Percentiles rank a stretch among this genome's conserved stretches.
Evolutionary conservation across 2,888 invertebrate species (phyloP).

Genomic region (Hydraecia micacea): DNA sequence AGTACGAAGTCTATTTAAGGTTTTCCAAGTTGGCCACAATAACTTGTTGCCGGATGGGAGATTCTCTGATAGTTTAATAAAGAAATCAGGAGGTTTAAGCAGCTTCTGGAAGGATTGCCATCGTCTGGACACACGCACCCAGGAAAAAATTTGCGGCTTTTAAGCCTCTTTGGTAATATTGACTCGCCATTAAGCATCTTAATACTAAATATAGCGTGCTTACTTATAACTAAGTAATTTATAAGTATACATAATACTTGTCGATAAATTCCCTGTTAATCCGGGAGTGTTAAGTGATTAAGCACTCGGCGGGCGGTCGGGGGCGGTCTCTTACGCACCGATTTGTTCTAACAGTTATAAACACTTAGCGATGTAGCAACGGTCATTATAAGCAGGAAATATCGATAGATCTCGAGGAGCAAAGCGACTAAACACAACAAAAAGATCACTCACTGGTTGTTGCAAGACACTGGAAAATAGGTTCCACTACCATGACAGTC

Average conservation of each 20-base stretch:
- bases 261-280: constrained; percentile 87
- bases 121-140: no score
- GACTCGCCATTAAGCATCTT: no score
- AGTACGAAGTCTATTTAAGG: not conserved
- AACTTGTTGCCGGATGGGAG: not conserved
- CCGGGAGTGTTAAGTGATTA: constrained; percentile 89
- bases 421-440: not conserved
- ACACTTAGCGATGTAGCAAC: constrained; percentile 65
- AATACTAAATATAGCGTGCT: not conserved
- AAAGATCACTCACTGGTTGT: not conserved
- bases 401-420: constrained; percentile 32
- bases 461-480: not conserved
- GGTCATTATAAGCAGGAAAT: constrained; percentile 23
- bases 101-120: no score
- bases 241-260: constrained; percentile 70
- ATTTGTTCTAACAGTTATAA: constrained; percentile 87
- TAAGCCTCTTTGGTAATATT: no score
- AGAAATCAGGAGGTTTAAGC: no score
- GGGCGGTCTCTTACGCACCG: constrained; percentile 85
- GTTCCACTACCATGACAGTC: not conserved
- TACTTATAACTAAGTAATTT: constrained; percentile 7
- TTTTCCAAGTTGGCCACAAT: not conserved
- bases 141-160: no score
- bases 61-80: not conserved
- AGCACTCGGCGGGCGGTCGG: constrained; percentile 85